Conservation (phyloP, 2,888 invertebrate genomes). For the Drosophila dives region DNA sequence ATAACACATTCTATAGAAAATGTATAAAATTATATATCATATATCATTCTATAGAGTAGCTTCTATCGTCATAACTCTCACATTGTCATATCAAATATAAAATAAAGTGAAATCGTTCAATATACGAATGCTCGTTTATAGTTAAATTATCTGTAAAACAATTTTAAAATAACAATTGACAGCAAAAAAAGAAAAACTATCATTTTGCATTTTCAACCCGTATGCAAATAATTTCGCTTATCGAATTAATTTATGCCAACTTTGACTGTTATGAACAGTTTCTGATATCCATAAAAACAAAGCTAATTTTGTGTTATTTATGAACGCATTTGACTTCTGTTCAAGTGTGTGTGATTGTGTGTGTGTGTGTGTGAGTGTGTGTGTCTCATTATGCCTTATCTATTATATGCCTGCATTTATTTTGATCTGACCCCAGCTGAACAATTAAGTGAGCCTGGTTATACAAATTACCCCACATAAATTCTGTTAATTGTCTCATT, state of each 20-base stretch:
- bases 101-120: fast-evolving
- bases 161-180: constrained; percentile 4
- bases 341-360: not conserved
- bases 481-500: constrained; percentile 46
- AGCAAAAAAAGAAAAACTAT: not conserved
- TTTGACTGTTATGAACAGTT: constrained; percentile 39
- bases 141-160: not conserved
- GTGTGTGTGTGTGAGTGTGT: not conserved
- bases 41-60: not conserved
- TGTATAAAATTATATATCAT: too few relatives aligned
- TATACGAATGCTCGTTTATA: not conserved
- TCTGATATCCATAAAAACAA: constrained; percentile 3
- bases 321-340: constrained; percentile 32
- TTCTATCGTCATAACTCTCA: not conserved
- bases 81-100: not conserved
- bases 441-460: constrained; percentile 35
- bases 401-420: constrained; percentile 34
- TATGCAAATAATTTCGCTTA: not conserved
- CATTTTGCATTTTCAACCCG: constrained; percentile 5
- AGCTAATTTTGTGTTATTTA: constrained; percentile 46
- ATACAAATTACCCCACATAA: constrained; percentile 51
- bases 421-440: constrained; percentile 30
- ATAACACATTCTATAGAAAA: not conserved
- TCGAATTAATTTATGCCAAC: constrained; percentile 54
- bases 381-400: constrained; percentile 18